Evolutionary conservation across 1,140 invertebrate genomes (phyloP).

Genomic region (Chrysomallon squamiferum): DNA sequence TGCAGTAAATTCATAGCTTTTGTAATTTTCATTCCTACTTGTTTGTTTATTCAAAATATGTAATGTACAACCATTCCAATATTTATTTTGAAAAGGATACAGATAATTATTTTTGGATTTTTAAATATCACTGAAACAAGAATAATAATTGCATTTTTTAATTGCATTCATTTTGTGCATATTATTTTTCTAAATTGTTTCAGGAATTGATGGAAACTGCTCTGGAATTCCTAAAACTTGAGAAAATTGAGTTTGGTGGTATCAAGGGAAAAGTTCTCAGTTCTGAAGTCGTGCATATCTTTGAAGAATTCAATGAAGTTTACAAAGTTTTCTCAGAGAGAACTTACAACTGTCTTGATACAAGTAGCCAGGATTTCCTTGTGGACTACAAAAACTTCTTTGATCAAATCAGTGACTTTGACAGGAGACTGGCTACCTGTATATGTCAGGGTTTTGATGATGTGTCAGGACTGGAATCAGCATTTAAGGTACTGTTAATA

Average conservation of each 20-base stretch:
- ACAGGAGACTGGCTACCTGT: slow-evolving; percentile 86
- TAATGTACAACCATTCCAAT: no score
- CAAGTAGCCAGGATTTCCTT: slow-evolving; percentile 83
- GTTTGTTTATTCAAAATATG: no score
- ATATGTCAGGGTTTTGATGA: slow-evolving; percentile 92
- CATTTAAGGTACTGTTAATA: slow-evolving; percentile 89
- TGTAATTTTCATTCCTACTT: no score
- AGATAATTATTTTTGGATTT: no score
- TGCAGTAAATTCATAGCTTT: no score
- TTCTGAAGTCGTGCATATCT: slow-evolving; percentile 73
- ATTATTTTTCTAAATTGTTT: no score
- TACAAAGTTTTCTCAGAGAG: slow-evolving; percentile 86
- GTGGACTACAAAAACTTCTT: slow-evolving; percentile 83
- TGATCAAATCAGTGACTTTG: slow-evolving; percentile 82
- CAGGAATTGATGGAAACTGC: slow-evolving; percentile 91
- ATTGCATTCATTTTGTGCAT: no score
- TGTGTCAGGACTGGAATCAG: slow-evolving; percentile 84
- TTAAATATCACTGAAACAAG: no score
- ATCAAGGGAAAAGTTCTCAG: slow-evolving; percentile 83
- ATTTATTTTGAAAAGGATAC: no score
- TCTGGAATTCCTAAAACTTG: slow-evolving; percentile 90
- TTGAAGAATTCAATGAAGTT: slow-evolving; percentile 86
- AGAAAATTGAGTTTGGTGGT: slow-evolving; percentile 94
- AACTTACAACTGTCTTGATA: slow-evolving; percentile 84
- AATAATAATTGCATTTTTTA: no score